Base-by-base conservation (phyloP, 30 jellyfish, hydroid and myxozoan genomes). In the Clytia hemisphaerica region DNA sequence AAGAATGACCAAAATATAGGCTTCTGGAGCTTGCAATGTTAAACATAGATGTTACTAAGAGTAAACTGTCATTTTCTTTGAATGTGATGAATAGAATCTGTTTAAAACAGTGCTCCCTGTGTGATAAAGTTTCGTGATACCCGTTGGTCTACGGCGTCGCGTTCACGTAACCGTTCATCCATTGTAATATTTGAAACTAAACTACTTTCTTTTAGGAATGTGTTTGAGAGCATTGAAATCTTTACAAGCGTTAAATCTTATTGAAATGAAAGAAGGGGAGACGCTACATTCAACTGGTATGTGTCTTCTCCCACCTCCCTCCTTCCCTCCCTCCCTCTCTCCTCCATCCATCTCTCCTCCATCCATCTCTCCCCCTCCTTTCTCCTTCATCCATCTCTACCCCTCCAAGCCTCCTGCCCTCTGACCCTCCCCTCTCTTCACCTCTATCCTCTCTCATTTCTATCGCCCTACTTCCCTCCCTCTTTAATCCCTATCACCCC, bases 201-300 rank as follows among this genome's bases (percentile, higher is more conserved):
- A 48, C 2, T 58, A 4, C 47, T 59, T 2, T 60, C 31, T 25
- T 59, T 29, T 37, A 89, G 98, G 91, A 9, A 89, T 89, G 94
- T 90, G 98, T 34, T 30, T 75, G 40, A 58, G 95, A 45, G 93
- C 98, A 49, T 47, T 89, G 76, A 80, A 77, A 26, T 77, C 94
- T 3, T 74, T 89, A 14, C 86, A 76, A 48, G 50, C 93, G 14
- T 65, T 76, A 67, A 78, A 89, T 48, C 77, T 89, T 22, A 71
- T 89, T 25, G 78, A 66, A 21, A 53, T 72, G 10, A 75, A 65
- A 61, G 63, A 71, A n/a, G 53, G 63, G 61, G 67, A 70, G 26
- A 38, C 45, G 33, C 85, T 89, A 6, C 24, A 38, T 19, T 93
- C 98, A 60, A 89, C 98, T 58, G 98, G 98, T 89, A 67, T 27